phyloP scores from a whole-genome alignment of 1,140 invertebrate genomes.

The Hyphantria cunea region DNA sequence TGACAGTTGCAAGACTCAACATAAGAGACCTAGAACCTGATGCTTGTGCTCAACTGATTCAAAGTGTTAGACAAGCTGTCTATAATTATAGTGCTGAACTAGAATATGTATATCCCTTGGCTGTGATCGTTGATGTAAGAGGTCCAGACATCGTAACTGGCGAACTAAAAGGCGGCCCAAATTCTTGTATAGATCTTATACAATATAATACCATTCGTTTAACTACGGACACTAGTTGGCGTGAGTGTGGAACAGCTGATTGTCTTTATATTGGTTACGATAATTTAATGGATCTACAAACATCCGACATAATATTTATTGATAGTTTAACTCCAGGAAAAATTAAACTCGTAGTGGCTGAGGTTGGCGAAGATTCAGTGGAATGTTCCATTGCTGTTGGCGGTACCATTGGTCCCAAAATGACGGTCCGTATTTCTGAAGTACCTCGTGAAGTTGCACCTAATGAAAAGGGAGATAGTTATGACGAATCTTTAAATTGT shows the following conservation, averaged over 20 bases:
- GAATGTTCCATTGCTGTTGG: constrained; percentile 61
- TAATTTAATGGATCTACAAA: constrained; percentile 63
- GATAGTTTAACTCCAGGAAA: constrained; percentile 62
- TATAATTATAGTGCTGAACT: constrained; percentile 76
- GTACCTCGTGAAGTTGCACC: constrained; percentile 51
- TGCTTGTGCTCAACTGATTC: constrained; percentile 66
- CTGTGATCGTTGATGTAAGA: constrained; percentile 70
- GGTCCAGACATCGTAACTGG: constrained; percentile 76
- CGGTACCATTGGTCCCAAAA: constrained; percentile 66
- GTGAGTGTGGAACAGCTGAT: constrained; percentile 67
- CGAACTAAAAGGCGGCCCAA: constrained; percentile 64
- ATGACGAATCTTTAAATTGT: constrained; percentile 45
- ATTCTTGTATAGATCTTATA: constrained; percentile 54
- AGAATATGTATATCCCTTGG: constrained; percentile 74
- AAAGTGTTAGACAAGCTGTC: constrained; percentile 74
- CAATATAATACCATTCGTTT: constrained; percentile 56
- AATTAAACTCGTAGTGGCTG: constrained; percentile 60
- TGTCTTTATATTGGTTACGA: constrained; percentile 72
- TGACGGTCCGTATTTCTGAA: constrained; percentile 68
- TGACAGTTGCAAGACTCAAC: constrained; percentile 72
- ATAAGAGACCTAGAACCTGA: constrained; percentile 72
- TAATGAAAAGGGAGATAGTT: constrained; percentile 38
- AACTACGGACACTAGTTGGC: constrained; percentile 66
- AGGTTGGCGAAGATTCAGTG: constrained; percentile 70
- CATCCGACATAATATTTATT: constrained; percentile 58